Base-by-base conservation (phyloP, 30 jellyfish, hydroid and myxozoan genomes). In the Mastigias papua region DNA sequence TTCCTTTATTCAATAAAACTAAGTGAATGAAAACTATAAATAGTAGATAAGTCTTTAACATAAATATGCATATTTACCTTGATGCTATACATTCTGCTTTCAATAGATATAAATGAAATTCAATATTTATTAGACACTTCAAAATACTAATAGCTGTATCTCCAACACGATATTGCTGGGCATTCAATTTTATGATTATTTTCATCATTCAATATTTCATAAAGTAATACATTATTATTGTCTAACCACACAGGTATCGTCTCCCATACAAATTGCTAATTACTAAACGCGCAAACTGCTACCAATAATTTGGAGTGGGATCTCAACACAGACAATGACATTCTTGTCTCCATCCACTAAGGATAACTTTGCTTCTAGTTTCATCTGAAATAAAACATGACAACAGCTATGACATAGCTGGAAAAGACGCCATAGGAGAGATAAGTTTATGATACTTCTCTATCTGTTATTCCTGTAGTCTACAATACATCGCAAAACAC, bases 291-390 rank as follows among this genome's bases (percentile, higher is more conserved):
- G 8, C 13, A 46, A 6, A 46, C 8, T 46, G 60, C 60, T 16
- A 46, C 16, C 60, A 8, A 6, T 46, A 46, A 81, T 81, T 65
- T 81, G 78, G 27, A 81, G 37, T 34, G 91, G 77, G 22, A 81
- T 81, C 77, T 37, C 77, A 8, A 81, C 91, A 51, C 91, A 81
- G 30, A 81, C 22, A 0, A 81, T n/a, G 11, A 35, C 23, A 5
- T 27, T 27, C 48, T 26, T 51, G 20, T 65, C 34, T 27, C 68
- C 76, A 50, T 67, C 84, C 58, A 48, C n/a, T 32, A 81, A 32
- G 2, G 58, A 81, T 76, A 81, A 0, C 46, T 81, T 33, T 8
- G 91, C 91, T 37, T 34, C 75, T 2, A 81, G 91, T 74, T 81
- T 81, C 77, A 81, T 21, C 91, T 81, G 33, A 49, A 81, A 42